Conservation (phyloP, 2,797 vertebrate genomes). For the Gorsachius magnificus region DNA sequence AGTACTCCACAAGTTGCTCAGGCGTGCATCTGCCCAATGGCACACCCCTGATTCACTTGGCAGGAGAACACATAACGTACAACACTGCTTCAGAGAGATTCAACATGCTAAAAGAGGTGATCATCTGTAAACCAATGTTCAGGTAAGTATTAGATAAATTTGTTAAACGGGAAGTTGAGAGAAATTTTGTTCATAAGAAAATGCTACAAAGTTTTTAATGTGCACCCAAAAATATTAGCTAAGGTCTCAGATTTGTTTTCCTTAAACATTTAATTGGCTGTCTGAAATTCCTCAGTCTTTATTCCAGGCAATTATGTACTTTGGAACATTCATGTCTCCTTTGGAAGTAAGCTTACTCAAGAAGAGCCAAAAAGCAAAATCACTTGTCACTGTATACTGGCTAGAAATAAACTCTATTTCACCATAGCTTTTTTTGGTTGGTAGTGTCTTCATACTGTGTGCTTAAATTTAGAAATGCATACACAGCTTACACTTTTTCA, state of each 20-base stretch:
- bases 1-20: background rate
- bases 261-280: background rate
- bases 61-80: background rate
- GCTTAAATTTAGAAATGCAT: background rate
- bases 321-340: background rate
- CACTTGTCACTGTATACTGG: background rate
- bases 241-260: background rate
- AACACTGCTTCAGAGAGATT: fast-evolving
- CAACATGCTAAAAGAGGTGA: background rate
- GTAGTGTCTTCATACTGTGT: background rate
- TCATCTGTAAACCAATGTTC: background rate
- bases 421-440: background rate
- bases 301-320: background rate
- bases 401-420: background rate
- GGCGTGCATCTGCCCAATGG: background rate
- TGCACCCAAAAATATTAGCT: background rate
- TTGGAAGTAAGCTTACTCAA: background rate
- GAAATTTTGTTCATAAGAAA: background rate
- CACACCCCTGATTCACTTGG: background rate
- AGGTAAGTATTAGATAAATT: background rate
- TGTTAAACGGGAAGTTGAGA: background rate
- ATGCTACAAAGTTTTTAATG: background rate
- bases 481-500: background rate
- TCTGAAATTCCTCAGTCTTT: background rate
- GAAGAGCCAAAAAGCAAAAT: background rate